A percentile compares a stretch with the other conserved stretches of the same genome.
Conservation (phyloP, 1,140 invertebrate genomes). For the Trichogramma pretiosum region DNA sequence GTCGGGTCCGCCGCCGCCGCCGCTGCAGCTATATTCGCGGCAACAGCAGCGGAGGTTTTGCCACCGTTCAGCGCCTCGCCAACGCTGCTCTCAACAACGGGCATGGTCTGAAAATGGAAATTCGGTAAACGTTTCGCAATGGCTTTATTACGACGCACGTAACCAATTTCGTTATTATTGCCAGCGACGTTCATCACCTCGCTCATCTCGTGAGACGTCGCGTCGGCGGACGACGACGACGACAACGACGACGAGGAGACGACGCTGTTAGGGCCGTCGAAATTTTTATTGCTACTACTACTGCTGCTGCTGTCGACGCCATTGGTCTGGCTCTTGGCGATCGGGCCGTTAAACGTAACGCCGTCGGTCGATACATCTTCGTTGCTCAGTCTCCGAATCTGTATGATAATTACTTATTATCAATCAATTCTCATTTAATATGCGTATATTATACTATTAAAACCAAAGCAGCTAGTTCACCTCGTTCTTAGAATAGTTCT, state of each 20-base stretch:
- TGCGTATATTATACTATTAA: constrained; percentile 1
- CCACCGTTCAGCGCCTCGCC: too few relatives aligned
- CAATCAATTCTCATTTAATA: constrained; percentile 3
- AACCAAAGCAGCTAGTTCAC: constrained; percentile 22
- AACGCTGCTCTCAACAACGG: constrained; percentile 48
- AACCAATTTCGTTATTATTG: too few relatives aligned
- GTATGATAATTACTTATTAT: constrained; percentile 12
- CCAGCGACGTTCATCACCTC: too few relatives aligned
- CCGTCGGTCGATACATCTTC: constrained; percentile 47
- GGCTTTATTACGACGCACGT: too few relatives aligned
- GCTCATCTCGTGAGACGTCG: too few relatives aligned
- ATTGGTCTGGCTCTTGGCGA: too few relatives aligned
- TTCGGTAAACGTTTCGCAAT: constrained; percentile 44
- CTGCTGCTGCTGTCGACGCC: too few relatives aligned
- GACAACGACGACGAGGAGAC: too few relatives aligned
- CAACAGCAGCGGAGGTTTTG: too few relatives aligned
- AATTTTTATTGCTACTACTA: too few relatives aligned
- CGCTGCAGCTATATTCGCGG: too few relatives aligned
- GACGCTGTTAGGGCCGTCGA: constrained; percentile 30
- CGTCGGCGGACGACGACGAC: too few relatives aligned
- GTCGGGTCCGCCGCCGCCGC: constrained; percentile 36
- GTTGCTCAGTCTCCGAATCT: constrained; percentile 51
- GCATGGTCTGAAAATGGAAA: constrained; percentile 23
- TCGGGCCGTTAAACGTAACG: constrained; percentile 40
- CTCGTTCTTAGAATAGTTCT: constrained; percentile 41